Evolutionary conservation across 2,888 invertebrate species (phyloP).

Genomic region (Hecatera dysodea): DNA sequence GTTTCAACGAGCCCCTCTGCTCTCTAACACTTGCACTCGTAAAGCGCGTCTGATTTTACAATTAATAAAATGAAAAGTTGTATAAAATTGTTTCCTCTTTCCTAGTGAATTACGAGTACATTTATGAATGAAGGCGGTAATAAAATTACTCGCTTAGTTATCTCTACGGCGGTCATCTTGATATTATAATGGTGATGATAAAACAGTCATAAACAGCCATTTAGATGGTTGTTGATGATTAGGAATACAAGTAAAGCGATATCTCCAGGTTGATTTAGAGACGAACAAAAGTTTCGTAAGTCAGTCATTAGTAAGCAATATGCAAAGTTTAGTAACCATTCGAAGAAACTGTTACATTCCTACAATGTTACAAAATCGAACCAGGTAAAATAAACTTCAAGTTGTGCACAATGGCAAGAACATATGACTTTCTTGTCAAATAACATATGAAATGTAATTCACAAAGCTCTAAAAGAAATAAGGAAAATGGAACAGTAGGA

Average conservation of each 20-base stretch:
- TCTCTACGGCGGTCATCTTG: constrained; percentile 41
- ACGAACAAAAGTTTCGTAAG: constrained; percentile 36
- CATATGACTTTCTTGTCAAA: constrained; percentile 21
- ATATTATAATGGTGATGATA: constrained; percentile 45
- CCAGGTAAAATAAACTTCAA: constrained; percentile 6
- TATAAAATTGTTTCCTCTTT: constrained; percentile 42
- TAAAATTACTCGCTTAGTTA: constrained; percentile 41
- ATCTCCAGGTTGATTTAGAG: constrained; percentile 47
- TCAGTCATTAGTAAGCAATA: constrained; percentile 32
- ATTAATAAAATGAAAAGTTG: constrained; percentile 52
- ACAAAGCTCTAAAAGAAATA: constrained; percentile 35
- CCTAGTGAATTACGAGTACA: constrained; percentile 38
- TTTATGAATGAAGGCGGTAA: constrained; percentile 46
- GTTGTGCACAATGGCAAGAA: neutral
- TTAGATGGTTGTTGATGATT: constrained; percentile 50
- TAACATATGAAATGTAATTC: constrained; percentile 36
- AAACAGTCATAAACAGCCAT: constrained; percentile 56
- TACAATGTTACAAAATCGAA: constrained; percentile 8
- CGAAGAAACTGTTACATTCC: neutral
- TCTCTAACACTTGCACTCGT: constrained; percentile 37
- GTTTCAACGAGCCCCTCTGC: constrained; percentile 28
- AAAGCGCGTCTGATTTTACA: constrained; percentile 46
- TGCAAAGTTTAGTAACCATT: constrained; percentile 16
- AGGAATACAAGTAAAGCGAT: constrained; percentile 33
- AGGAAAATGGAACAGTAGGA: constrained; percentile 43